phyloP scores from a whole-genome alignment of 2,888 invertebrate genomes.

The Amphimallon solstitiale region DNA sequence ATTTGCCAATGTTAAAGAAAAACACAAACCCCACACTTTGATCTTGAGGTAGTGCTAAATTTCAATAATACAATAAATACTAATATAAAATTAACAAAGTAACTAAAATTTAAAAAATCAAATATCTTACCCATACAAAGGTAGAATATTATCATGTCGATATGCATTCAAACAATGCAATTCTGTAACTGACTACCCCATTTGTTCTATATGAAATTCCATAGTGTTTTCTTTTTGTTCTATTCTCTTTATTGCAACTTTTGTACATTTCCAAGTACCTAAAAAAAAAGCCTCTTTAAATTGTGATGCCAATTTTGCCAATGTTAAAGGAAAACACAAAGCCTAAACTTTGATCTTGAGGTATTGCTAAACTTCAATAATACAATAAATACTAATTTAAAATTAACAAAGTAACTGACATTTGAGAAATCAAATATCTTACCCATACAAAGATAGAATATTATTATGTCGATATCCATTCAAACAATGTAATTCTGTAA shows the following conservation, averaged over 20 bases:
- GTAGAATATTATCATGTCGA: conserved; percentile 90
- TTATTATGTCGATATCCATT: conserved; percentile 90
- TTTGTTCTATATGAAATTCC: conserved; percentile 65
- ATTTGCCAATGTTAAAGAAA: conserved; percentile 73
- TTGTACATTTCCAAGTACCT: too few relatives aligned
- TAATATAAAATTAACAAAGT: conserved; percentile 24
- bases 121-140: conserved; percentile 75
- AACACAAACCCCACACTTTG: too few relatives aligned
- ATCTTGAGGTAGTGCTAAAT: too few relatives aligned
- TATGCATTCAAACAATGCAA: conserved; percentile 81
- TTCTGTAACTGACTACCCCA: conserved; percentile 78
- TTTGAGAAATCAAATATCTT: conserved; percentile 43
- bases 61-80: too few relatives aligned
- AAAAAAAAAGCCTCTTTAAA: conserved; percentile 7
- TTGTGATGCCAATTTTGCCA: conserved; percentile 78
- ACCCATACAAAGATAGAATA: conserved; percentile 86
- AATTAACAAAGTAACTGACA: conserved; percentile 15
- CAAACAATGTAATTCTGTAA: conserved; percentile 79
- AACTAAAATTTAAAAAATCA: neutral
- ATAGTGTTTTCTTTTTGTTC: conserved; percentile 66
- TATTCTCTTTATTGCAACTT: too few relatives aligned
- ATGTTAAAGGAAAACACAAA: too few relatives aligned
- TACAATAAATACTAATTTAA: too few relatives aligned
- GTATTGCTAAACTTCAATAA: too few relatives aligned
- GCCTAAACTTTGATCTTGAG: too few relatives aligned